Percentiles rank a stretch among this genome's conserved stretches.
Conservation (phyloP, 2,888 invertebrate species). For the Pollenia angustigena region DNA sequence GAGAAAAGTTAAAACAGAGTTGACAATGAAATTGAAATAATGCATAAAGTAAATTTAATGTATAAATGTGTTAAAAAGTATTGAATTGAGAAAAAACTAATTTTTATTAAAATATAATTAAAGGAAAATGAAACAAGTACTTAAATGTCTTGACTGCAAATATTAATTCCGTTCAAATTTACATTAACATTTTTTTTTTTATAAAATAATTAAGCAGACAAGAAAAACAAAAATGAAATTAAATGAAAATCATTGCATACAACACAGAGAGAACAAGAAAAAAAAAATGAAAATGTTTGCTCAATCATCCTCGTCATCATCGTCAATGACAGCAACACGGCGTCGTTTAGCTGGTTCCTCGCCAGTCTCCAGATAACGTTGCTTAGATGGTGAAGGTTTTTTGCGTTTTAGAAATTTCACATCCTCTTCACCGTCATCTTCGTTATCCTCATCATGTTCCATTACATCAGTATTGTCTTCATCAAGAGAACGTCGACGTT, state of each 20-base stretch:
- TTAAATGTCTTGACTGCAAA: constrained; percentile 32
- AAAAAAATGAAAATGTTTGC: constrained; percentile 32
- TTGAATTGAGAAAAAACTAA: constrained; percentile 6
- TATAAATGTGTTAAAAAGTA: not conserved
- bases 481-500: constrained; percentile 72
- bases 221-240: constrained; percentile 4
- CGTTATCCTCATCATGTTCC: constrained; percentile 19
- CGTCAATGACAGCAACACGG: constrained; percentile 82
- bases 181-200: not conserved
- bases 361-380: constrained; percentile 47
- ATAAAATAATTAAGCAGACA: constrained; percentile 50
- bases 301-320: constrained; percentile 80
- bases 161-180: constrained; percentile 32
- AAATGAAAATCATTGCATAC: constrained; percentile 62
- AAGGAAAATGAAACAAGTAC: constrained; percentile 4
- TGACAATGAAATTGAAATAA: constrained; percentile 15
- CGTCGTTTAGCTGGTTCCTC: constrained; percentile 81
- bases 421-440: constrained; percentile 78
- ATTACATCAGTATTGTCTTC: constrained; percentile 40
- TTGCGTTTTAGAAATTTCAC: constrained; percentile 80
- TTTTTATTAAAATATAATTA: constrained; percentile 5
- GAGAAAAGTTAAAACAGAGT: not conserved
- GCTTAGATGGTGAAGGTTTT: constrained; percentile 76
- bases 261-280: constrained; percentile 24
- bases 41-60: constrained; percentile 10